phyloP scores from a whole-genome alignment of 2,888 invertebrate species.

The Neocrepidodera transversa region DNA sequence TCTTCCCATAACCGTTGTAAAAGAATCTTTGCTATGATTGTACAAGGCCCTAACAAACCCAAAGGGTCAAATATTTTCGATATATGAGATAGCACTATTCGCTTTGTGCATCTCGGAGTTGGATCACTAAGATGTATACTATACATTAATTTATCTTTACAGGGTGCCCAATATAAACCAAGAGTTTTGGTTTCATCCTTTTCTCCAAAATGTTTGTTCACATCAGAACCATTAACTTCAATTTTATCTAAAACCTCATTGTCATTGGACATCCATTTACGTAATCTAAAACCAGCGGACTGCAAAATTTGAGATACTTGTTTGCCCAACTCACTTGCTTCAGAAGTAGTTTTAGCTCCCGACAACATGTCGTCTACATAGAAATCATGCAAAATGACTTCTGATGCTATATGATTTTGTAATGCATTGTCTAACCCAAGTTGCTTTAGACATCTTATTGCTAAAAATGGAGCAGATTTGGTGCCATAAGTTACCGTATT shows the following conservation, averaged over 20 bases:
- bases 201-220: slow-evolving; percentile 9
- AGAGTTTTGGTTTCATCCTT: slow-evolving; percentile 23
- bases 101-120: slow-evolving; percentile 9
- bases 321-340: slow-evolving; percentile 10
- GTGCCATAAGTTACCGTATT: no score
- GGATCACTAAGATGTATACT: background rate
- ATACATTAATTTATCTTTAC: slow-evolving; percentile 14
- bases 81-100: slow-evolving; percentile 18
- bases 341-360: slow-evolving; percentile 1
- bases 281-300: slow-evolving; percentile 16
- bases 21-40: slow-evolving; percentile 19
- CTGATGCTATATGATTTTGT: slow-evolving; percentile 6
- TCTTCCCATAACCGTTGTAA: slow-evolving; percentile 22
- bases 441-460: slow-evolving; percentile 24
- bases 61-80: slow-evolving; percentile 21
- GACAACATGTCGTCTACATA: slow-evolving; percentile 19
- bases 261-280: slow-evolving; percentile 24
- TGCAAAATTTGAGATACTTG: slow-evolving; percentile 6
- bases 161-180: slow-evolving; percentile 16
- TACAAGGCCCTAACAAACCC: slow-evolving; percentile 13
- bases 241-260: slow-evolving; percentile 7
- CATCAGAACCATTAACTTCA: background rate
- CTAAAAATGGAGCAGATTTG: no score
- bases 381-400: slow-evolving; percentile 16
- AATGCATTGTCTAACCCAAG: slow-evolving; percentile 12